Conservation (phyloP, 2,113 vertebrate genomes). For the Archilochus colubris region DNA sequence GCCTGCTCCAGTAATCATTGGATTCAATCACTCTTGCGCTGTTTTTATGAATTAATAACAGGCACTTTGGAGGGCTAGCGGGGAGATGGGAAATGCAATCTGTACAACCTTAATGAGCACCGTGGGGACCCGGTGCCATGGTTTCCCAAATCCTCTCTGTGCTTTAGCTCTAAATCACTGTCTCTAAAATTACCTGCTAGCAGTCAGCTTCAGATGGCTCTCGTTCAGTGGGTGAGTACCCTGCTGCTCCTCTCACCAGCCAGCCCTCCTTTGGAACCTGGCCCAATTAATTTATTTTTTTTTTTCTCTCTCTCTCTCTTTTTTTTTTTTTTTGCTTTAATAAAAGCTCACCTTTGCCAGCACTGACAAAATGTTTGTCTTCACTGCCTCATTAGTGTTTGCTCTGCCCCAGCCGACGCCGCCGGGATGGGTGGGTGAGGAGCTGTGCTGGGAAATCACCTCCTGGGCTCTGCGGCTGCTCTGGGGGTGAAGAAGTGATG, state of each 20-base stretch:
- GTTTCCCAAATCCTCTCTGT: constrained; percentile 73
- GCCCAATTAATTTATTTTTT: background rate
- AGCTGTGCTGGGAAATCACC: background rate
- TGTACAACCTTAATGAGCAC: constrained; percentile 91
- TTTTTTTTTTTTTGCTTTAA: background rate
- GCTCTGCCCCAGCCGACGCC: background rate
- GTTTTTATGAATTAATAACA: constrained; percentile 94
- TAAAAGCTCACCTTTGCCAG: constrained; percentile 15
- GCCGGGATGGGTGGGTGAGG: background rate
- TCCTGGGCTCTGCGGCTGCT: accelerated
- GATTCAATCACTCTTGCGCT: constrained; percentile 83
- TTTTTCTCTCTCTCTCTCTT: too few relatives aligned
- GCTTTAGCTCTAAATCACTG: constrained; percentile 76
- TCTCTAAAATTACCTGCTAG: constrained; percentile 66
- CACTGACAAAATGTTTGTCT: background rate
- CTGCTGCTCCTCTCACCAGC: background rate
- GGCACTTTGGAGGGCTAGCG: constrained; percentile 81
- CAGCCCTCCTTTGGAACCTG: background rate
- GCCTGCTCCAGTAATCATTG: constrained; percentile 83
- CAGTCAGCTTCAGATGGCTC: constrained; percentile 71
- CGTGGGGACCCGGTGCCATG: constrained; percentile 83
- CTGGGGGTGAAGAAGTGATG: too few relatives aligned
- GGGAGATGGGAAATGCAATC: constrained; percentile 84
- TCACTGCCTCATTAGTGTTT: background rate
- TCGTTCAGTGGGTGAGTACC: constrained; percentile 76